Evolutionary conservation across 2,888 invertebrate species (phyloP).

Genomic region (Panorpa germanica): DNA sequence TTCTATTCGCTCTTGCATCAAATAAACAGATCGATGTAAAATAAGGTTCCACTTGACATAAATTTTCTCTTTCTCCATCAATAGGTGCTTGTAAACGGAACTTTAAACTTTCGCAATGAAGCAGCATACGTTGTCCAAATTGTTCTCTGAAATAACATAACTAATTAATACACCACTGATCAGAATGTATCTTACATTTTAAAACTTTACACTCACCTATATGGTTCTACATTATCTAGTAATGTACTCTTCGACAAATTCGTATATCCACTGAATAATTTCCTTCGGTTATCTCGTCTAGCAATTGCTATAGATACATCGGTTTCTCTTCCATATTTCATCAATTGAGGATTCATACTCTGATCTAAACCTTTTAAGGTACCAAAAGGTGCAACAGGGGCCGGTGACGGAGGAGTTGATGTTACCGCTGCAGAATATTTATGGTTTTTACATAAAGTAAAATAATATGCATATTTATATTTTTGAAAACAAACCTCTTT

Average conservation of each 20-base stretch:
- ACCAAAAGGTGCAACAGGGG: slow-evolving; percentile 49
- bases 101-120: slow-evolving; percentile 66
- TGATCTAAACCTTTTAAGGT: slow-evolving; percentile 77
- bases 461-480: not conserved
- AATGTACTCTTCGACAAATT: slow-evolving; percentile 22
- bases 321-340: slow-evolving; percentile 79
- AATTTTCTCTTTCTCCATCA: slow-evolving; percentile 51
- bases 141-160: slow-evolving; percentile 40
- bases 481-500: slow-evolving; percentile 25
- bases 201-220: slow-evolving; percentile 26
- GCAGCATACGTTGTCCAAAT: slow-evolving; percentile 68
- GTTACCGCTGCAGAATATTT: slow-evolving; percentile 24
- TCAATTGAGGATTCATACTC: slow-evolving; percentile 81
- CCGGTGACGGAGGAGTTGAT: slow-evolving; percentile 39
- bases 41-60: slow-evolving; percentile 85
- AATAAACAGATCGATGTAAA: slow-evolving; percentile 76
- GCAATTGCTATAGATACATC: slow-evolving; percentile 70
- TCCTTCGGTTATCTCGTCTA: slow-evolving; percentile 59
- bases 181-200: not conserved
- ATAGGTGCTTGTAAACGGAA: slow-evolving; percentile 70
- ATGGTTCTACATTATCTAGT: slow-evolving; percentile 46
- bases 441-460: slow-evolving; percentile 10
- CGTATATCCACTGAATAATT: slow-evolving; percentile 54
- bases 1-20: slow-evolving; percentile 71
- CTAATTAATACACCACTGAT: slow-evolving; percentile 20